These are phyloP conservation scores for Solenodon paradoxus DNA, from an alignment of 2,113 vertebrate species.

Conservation along the genomic window DNA sequence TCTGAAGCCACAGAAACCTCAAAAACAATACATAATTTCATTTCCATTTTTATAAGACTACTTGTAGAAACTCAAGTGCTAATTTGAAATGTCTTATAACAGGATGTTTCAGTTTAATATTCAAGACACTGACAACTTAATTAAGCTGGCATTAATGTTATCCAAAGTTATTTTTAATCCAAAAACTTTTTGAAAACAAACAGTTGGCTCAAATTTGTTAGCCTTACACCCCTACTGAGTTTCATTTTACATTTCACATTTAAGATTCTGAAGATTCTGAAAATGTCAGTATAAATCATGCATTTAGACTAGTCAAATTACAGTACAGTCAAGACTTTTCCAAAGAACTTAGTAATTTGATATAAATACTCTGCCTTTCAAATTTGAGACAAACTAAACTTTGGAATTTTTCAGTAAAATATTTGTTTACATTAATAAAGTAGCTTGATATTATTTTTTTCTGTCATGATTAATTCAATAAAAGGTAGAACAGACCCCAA, in stretches of 20 bases:
- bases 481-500: constrained; percentile 11
- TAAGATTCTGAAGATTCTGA: neutral
- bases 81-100: neutral
- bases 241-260: constrained; percentile 6
- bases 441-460: constrained; percentile 32
- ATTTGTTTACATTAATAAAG: constrained; percentile 11
- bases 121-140: constrained; percentile 37
- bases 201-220: neutral
- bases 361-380: neutral
- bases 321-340: neutral
- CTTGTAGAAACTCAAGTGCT: neutral
- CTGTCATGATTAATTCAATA: constrained; percentile 35
- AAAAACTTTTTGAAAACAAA: constrained; percentile 16
- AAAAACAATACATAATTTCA: neutral
- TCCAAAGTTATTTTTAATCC: constrained; percentile 28
- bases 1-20: neutral
- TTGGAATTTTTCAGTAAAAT: constrained; percentile 1
- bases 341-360: neutral
- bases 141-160: neutral
- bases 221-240: neutral
- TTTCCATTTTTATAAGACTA: neutral
- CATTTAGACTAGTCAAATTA: neutral
- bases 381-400: neutral
- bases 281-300: constrained; percentile 19
- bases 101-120: neutral